Percentiles rank a stretch among this genome's conserved stretches.
These are phyloP conservation scores for Vicugna pacos DNA, from an alignment of 2,113 vertebrate species.

Conservation along the genomic window DNA sequence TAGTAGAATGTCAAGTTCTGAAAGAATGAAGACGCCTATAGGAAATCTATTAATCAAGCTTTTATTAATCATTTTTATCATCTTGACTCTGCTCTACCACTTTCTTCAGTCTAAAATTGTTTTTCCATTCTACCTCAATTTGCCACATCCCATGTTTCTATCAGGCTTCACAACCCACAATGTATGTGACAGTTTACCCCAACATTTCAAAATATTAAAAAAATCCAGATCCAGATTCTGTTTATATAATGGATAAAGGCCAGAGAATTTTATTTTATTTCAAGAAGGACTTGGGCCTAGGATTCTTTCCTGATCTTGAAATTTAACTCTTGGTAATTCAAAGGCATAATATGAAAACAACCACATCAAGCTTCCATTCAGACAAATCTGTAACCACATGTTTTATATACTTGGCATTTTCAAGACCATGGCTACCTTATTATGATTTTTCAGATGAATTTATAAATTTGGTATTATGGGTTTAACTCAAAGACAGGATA, in stretches of 20 bases:
- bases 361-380: background rate
- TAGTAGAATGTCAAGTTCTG: background rate
- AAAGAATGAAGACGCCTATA: background rate
- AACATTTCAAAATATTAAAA: background rate
- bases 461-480: background rate
- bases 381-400: background rate
- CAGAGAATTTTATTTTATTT: background rate
- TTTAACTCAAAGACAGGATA: background rate
- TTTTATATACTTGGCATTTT: background rate
- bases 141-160: background rate
- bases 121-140: background rate
- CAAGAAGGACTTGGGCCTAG: background rate
- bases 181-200: background rate
- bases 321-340: background rate
- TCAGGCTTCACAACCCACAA: background rate
- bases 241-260: background rate
- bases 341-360: background rate
- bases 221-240: background rate
- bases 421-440: background rate
- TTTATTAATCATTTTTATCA: background rate
- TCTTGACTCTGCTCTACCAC: background rate
- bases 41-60: background rate
- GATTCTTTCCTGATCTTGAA: background rate
- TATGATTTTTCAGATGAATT: background rate
- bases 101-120: background rate